A percentile compares a stretch with the other conserved stretches of the same genome.
Conservation (phyloP, 2,797 vertebrate genomes). For the Sibirionetta formosa region DNA sequence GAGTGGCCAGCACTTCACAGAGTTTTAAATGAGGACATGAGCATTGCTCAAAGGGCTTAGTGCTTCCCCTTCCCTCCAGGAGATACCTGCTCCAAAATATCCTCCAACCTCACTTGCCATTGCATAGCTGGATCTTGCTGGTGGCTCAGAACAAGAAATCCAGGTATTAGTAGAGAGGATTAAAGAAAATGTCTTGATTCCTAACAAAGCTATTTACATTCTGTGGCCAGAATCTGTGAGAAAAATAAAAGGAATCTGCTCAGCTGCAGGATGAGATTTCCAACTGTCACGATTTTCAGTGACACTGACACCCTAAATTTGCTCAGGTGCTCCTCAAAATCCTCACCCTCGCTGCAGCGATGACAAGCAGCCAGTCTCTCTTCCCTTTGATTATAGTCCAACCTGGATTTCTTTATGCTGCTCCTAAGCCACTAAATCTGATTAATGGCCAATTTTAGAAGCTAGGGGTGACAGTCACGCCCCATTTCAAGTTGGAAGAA, state of each 20-base stretch:
- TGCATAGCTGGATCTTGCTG: slow-evolving; percentile 8
- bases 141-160: slow-evolving; percentile 64
- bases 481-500: background rate
- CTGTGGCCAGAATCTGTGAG: background rate
- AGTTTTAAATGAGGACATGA: background rate
- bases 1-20: background rate
- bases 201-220: slow-evolving; percentile 25
- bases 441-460: slow-evolving; percentile 63
- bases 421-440: slow-evolving; percentile 56
- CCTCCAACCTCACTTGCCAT: slow-evolving; percentile 45
- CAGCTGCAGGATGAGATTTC: background rate
- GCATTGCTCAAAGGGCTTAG: background rate
- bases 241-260: background rate
- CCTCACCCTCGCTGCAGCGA: background rate
- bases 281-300: background rate
- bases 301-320: background rate
- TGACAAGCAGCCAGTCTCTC: background rate
- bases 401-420: background rate
- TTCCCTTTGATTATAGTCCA: background rate
- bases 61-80: background rate
- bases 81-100: slow-evolving; percentile 43
- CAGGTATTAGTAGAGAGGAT: slow-evolving; percentile 62
- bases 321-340: background rate
- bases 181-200: slow-evolving; percentile 45
- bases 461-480: slow-evolving; percentile 23